These are phyloP conservation scores for Orthosia gothica DNA, from an alignment of 2,888 invertebrate genomes.

Conservation along the genomic window DNA sequence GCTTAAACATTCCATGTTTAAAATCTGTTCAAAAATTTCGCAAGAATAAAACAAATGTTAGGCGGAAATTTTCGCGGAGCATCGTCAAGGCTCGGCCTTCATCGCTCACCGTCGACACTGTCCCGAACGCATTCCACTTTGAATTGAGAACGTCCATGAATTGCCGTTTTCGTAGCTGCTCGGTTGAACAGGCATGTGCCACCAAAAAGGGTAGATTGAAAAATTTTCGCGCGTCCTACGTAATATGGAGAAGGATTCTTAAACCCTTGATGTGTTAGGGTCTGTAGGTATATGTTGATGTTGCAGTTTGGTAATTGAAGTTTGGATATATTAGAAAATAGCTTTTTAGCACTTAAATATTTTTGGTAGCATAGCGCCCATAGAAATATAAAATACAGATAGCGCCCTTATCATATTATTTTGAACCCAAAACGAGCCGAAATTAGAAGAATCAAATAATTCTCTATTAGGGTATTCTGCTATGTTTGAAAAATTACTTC, in stretches of 20 bases:
- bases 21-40: conserved; percentile 2
- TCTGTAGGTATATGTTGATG: conserved; percentile 3
- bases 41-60: conserved; percentile 31
- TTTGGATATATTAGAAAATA: not conserved
- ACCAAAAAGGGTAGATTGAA: conserved; percentile 69
- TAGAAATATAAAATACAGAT: too few relatives aligned
- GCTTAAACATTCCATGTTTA: too few relatives aligned
- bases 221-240: conserved; percentile 68
- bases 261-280: conserved; percentile 30
- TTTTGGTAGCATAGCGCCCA: not conserved
- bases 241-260: conserved; percentile 53
- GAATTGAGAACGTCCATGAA: conserved; percentile 72
- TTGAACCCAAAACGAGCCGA: not conserved
- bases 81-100: conserved; percentile 56
- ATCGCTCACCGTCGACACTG: conserved; percentile 69
- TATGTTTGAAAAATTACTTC: too few relatives aligned
- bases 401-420: too few relatives aligned
- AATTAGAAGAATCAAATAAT: too few relatives aligned
- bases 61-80: conserved; percentile 51
- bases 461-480: too few relatives aligned
- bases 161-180: conserved; percentile 70
- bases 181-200: conserved; percentile 66
- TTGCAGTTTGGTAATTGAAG: conserved; percentile 3
- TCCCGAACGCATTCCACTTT: conserved; percentile 71
- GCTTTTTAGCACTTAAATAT: not conserved